Conservation (phyloP, 2,888 invertebrate species). For the Candidula unifasciata region DNA sequence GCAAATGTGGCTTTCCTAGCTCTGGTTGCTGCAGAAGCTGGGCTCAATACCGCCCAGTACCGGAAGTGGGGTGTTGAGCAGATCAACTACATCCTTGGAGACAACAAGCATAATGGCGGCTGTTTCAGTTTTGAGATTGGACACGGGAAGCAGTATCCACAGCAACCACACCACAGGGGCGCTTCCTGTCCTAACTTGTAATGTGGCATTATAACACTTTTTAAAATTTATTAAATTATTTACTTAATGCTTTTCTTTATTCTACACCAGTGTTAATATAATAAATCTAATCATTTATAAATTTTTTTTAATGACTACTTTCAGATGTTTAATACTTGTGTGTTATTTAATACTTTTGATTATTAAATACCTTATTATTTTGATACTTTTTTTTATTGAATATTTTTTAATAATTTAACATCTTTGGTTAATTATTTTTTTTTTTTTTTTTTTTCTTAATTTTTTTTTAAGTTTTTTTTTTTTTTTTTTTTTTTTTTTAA, state of each 20-base stretch:
- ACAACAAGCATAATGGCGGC: constrained; percentile 55
- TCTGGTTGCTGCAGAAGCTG: constrained; percentile 67
- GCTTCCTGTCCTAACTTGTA: constrained; percentile 65
- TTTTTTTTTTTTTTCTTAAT: too few species aligned
- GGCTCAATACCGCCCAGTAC: constrained; percentile 60
- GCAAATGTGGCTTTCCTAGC: constrained; percentile 70
- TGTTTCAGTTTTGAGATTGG: constrained; percentile 58
- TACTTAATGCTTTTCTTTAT: too few species aligned
- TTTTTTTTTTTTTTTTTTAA: neutral
- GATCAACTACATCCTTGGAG: constrained; percentile 58
- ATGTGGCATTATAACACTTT: neutral
- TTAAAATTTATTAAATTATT: too few species aligned
- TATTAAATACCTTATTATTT: too few species aligned
- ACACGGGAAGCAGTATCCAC: constrained; percentile 58
- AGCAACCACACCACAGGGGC: constrained; percentile 61
- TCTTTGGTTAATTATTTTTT: neutral
- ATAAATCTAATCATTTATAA: too few species aligned
- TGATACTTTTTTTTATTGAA: too few species aligned
- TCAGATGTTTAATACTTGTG: too few species aligned
- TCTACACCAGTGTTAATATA: too few species aligned
- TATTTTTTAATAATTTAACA: too few species aligned
- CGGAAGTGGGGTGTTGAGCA: constrained; percentile 66
- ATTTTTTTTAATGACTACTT: too few species aligned
- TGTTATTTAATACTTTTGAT: too few species aligned
- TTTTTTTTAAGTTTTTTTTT: too few species aligned